phyloP scores from a whole-genome alignment of 2,888 invertebrate species.

The Eurytoma californica region DNA sequence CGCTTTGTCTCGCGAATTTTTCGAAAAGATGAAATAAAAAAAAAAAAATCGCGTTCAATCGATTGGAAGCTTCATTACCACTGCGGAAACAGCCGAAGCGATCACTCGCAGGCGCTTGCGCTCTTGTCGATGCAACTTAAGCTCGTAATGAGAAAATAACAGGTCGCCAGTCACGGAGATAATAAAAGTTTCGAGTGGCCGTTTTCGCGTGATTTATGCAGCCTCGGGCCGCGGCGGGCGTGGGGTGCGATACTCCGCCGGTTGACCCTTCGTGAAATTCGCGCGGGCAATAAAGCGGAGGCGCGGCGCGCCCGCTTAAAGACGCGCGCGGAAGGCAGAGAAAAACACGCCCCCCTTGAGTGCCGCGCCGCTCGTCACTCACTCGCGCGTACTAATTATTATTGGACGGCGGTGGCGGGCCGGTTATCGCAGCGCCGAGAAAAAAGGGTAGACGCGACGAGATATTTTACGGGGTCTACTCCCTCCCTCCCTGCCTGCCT shows the following conservation, averaged over 20 bases:
- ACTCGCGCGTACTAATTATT: conserved; percentile 59
- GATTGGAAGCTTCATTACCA: too few relatives aligned
- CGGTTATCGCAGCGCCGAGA: conserved; percentile 10
- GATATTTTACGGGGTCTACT: conserved; percentile 38
- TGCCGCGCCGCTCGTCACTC: conserved; percentile 56
- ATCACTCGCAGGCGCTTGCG: too few relatives aligned
- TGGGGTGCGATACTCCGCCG: conserved; percentile 6
- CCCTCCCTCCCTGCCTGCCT: background rate
- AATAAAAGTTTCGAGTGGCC: conserved; percentile 14
- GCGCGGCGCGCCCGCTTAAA: conserved; percentile 22
- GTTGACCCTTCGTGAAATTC: conserved; percentile 42
- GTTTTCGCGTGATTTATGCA: conserved; percentile 22
- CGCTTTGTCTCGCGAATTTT: too few relatives aligned
- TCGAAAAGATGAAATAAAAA: too few relatives aligned
- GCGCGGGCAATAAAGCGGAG: conserved; percentile 33
- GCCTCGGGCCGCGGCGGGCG: background rate
- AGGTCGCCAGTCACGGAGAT: conserved; percentile 30
- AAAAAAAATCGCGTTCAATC: too few relatives aligned
- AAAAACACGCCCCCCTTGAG: conserved; percentile 54
- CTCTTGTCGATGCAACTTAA: too few relatives aligned
- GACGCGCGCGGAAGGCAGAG: conserved; percentile 36
- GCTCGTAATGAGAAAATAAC: background rate
- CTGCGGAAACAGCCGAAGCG: too few relatives aligned
- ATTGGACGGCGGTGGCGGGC: conserved; percentile 34
- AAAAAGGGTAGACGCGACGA: conserved; percentile 14